These are phyloP conservation scores for Petrocephalus microphthalmus DNA, from an alignment of 2,113 vertebrate genomes.

Conservation along the genomic window DNA sequence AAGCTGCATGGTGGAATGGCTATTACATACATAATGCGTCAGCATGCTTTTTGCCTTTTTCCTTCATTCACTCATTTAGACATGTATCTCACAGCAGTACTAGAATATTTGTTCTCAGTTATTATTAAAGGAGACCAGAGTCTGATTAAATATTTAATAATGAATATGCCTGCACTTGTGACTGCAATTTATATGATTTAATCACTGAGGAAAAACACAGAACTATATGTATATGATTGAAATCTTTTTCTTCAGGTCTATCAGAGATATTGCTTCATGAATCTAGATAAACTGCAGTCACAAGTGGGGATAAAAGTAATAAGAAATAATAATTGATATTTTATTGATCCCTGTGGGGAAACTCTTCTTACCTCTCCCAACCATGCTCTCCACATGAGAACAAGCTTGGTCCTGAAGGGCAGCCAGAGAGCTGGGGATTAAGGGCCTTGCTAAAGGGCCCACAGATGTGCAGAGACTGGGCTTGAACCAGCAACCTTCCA, in stretches of 20 bases:
- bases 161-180: no score
- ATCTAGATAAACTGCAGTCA: not conserved
- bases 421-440: no score
- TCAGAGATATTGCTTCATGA: not conserved
- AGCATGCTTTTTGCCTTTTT: not conserved
- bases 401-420: no score
- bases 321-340: no score
- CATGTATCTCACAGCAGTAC: no score
- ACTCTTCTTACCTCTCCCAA: no score
- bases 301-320: not conserved
- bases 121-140: not conserved
- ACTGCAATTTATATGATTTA: not conserved
- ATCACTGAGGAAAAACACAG: not conserved
- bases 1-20: not conserved
- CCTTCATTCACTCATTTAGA: no score
- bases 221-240: not conserved
- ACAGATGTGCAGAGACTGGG: no score
- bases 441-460: no score
- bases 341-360: no score
- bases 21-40: not conserved
- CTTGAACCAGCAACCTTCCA: no score
- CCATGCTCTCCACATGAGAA: no score
- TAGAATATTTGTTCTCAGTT: not conserved
- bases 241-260: not conserved
- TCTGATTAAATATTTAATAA: not conserved